These are phyloP conservation scores for Nanorana parkeri DNA, from an alignment of 2,113 vertebrate genomes.

Conservation along the genomic window DNA sequence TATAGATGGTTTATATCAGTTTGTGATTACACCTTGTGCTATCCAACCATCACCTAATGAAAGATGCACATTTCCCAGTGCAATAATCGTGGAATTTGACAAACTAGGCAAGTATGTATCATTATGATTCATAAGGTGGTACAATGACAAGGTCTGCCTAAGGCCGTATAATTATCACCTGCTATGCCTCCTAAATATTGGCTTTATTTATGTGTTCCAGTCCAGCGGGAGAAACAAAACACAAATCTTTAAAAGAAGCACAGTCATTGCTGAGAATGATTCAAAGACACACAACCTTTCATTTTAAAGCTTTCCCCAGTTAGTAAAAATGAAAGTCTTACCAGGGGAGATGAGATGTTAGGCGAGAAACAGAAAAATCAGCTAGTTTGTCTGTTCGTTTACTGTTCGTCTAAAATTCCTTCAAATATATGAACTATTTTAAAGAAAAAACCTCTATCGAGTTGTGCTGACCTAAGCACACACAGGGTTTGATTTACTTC, in stretches of 20 bases:
- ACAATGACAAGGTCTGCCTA: slow-evolving; percentile 40
- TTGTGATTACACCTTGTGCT: background rate
- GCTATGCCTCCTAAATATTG: slow-evolving; percentile 39
- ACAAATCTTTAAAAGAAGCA: slow-evolving; percentile 16
- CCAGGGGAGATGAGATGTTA: background rate
- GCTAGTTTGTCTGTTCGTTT: background rate
- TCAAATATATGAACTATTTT: no score
- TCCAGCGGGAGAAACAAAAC: slow-evolving; percentile 24
- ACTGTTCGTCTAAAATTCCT: no score
- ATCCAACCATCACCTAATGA: slow-evolving; percentile 17
- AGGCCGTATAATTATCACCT: slow-evolving; percentile 49
- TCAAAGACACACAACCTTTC: slow-evolving; percentile 17
- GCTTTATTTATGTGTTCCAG: slow-evolving; percentile 41
- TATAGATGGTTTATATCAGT: slow-evolving; percentile 45
- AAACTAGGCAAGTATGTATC: slow-evolving; percentile 6
- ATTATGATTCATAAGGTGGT: slow-evolving; percentile 46
- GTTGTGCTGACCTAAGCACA: no score
- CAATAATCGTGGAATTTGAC: slow-evolving; percentile 35
- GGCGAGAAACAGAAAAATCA: background rate
- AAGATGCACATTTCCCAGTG: slow-evolving; percentile 28
- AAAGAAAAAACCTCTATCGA: no score
- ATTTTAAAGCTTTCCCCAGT: slow-evolving; percentile 1
- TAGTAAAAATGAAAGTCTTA: slow-evolving; percentile 22
- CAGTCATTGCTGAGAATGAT: slow-evolving; percentile 6
- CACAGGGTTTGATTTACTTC: no score